Conservation (phyloP, 2,113 vertebrate species). For the Girardinichthys multiradiatus region DNA sequence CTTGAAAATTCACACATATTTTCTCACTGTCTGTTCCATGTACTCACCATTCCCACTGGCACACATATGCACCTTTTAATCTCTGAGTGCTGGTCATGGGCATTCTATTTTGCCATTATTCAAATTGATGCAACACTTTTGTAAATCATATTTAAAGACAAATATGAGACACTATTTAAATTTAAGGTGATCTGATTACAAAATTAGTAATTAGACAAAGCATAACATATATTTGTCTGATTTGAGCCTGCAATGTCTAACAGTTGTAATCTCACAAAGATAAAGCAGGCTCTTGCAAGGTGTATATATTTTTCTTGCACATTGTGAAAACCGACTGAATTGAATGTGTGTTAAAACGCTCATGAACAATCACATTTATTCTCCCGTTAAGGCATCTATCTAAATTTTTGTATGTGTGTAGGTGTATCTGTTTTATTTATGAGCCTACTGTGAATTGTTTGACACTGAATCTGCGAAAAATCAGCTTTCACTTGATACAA, state of each 20-base stretch:
- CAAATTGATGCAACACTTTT: neutral
- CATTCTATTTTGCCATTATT: neutral
- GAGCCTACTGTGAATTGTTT: neutral
- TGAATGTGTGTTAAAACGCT: neutral
- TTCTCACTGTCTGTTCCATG: constrained; percentile 24
- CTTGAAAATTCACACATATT: constrained; percentile 20
- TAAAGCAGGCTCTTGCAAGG: too few species aligned
- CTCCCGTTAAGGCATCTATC: neutral
- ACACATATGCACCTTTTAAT: neutral
- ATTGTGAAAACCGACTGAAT: neutral
- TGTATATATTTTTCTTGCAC: neutral
- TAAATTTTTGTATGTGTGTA: constrained; percentile 2
- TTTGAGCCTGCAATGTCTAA: neutral
- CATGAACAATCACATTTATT: neutral
- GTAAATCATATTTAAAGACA: neutral
- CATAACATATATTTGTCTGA: constrained; percentile 19
- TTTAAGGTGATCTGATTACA: constrained; percentile 1
- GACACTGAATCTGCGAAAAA: neutral
- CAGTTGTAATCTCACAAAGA: constrained; percentile 4
- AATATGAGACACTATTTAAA: constrained; percentile 9
- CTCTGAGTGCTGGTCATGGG: constrained; percentile 8
- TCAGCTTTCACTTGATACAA: neutral
- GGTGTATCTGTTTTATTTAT: constrained; percentile 1
- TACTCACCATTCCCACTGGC: constrained; percentile 3
- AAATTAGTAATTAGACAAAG: constrained; percentile 24